Evolutionary conservation across 2,888 invertebrate species (phyloP), one percentile per base, ranked within the genome.

Genomic region (Habrosyne pyritoides): DNA sequence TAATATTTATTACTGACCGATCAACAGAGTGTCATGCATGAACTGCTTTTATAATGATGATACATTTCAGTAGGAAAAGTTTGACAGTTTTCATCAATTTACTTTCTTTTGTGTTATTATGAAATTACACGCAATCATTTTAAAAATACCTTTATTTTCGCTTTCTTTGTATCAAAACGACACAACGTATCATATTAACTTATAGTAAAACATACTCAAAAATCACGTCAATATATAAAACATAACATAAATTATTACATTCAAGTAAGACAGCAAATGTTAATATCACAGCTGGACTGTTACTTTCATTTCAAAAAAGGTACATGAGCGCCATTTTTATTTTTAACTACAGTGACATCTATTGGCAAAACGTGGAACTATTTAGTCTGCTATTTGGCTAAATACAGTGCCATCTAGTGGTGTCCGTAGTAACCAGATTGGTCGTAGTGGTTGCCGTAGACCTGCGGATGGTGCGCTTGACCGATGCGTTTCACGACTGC

Each of bases 401-500:
- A 22, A 33, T 26, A 46, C 21, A 75, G 62, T 70, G 80, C 75
- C 83, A 86, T 87, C 89, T 92, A 92, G 84, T 92, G 86, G 72
- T 89, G 81, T 0, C 85, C 80, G 67, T 84, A 79, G 71, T 86
- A 83, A 71, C 81, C 84, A 61, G 73, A 70, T 48, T 71, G 75
- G 33, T 82, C 78, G 60, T 83, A 75, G 53, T 79, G 77, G 21
- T 77, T 75, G 55, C 77, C 76, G 69, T 92, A 87, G 57, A 86
- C 81, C 70, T 91, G 91, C 30, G 93, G 91, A 65, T 92, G 92
- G 63, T 86, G 80, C 12, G 91, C 91, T 60, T 91, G 87, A 18
- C 93, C 93, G 52, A 93, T 83, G 65, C 89, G 87, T 72, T 91
- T 92, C 60, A 93, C 93, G n/a, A 93, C 83, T 21, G 93, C 93